Conservation (phyloP, 1,140 invertebrate genomes). For the Cherax destructor region DNA sequence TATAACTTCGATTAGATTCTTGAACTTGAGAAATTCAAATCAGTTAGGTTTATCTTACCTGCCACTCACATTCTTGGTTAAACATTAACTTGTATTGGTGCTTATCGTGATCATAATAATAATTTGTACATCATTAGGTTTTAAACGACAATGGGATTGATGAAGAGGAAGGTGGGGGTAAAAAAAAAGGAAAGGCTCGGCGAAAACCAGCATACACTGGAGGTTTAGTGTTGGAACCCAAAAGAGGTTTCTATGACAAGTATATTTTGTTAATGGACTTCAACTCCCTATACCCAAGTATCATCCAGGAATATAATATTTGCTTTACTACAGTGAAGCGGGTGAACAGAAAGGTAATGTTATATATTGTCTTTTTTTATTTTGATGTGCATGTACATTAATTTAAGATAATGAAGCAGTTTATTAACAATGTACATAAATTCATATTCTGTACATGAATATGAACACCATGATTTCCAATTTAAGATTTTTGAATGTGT, state of each 20-base stretch:
- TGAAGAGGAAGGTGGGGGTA: slow-evolving; percentile 68
- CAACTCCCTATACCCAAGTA: slow-evolving; percentile 99
- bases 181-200: slow-evolving; percentile 75
- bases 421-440: no score
- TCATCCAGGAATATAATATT: slow-evolving; percentile 99
- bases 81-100: no score
- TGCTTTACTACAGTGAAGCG: slow-evolving; percentile 95
- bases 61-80: no score
- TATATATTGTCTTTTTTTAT: background rate
- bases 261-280: slow-evolving; percentile 98
- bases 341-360: slow-evolving; percentile 2
- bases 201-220: slow-evolving; percentile 94
- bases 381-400: background rate
- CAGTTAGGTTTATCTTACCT: no score
- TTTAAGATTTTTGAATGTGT: no score
- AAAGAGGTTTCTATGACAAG: slow-evolving; percentile 98
- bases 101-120: background rate
- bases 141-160: background rate
- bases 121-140: background rate
- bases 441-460: no score
- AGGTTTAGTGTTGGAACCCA: slow-evolving; percentile 97
- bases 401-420: no score
- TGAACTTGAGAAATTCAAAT: no score
- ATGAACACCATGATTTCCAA: no score
- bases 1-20: no score